Evolutionary conservation across 2,888 invertebrate genomes (phyloP), one percentile per base, ranked within the genome.

Genomic region (Mallateleia sp.): DNA sequence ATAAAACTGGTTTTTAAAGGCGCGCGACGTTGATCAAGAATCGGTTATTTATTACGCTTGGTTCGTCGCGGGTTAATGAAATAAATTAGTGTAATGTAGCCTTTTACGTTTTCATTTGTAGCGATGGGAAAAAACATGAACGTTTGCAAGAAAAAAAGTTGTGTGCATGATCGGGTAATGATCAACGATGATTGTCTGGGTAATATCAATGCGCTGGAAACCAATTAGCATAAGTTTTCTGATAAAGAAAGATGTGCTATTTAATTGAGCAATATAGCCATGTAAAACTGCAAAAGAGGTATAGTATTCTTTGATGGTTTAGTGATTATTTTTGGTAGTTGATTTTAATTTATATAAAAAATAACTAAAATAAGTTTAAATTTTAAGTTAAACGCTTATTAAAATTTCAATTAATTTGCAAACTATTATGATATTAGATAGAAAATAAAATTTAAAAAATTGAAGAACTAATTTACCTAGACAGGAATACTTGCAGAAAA

Each of bases 1-100:
- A 83, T 47, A 72, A n/a, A 83, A 84, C 71, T 72, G 72, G 71
- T 84, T 84, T 77, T 79, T 71, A 71, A 69, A 62, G 50, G 34
- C 69, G 22, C 22, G 9, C 67, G 24, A n/a, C 62, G 69, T 62
- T 79, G 69, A 69, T 69, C 62, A 78, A 79, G 79, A 69, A 77
- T 66, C 45, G 56, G 9, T 64, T 32, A 56, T 66, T 77, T 66
- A 66, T 77, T 66, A 56, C 32, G 45, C 77, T 54, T 28, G 56
- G 45, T 28, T 54, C 56, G 56, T 77, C 66, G 42, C 56, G 54
- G 54, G 64, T 66, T 77, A 77, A 77, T 77, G 66, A 77, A 66
- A 77, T 77, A 77, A 75, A 75, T 75, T 75, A 75, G 54, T 64
- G 64, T 64, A 75, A 64, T 64, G 62, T 28, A 54, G 38, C 62